Conservation (phyloP, 1,140 invertebrate species). For the Hetaerina americana region DNA sequence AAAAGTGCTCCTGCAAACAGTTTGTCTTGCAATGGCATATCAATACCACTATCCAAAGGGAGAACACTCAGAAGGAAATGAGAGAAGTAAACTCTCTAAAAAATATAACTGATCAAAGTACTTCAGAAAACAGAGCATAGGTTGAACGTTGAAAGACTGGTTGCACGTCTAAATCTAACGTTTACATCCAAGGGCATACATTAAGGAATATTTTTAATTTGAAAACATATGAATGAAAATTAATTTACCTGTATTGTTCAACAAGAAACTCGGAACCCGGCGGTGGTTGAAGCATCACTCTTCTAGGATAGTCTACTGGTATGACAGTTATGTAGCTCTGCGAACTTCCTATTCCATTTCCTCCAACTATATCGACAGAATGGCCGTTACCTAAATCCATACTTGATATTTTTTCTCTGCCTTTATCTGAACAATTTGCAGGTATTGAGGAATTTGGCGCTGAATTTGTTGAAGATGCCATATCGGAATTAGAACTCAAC, state of each 20-base stretch:
- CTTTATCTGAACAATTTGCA: not conserved
- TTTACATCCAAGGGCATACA: too few species aligned
- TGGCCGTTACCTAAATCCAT: not conserved
- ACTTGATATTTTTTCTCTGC: not conserved
- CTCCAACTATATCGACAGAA: not conserved
- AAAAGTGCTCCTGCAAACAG: too few species aligned
- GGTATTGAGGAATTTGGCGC: not conserved
- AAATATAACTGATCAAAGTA: too few species aligned
- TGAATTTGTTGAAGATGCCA: not conserved
- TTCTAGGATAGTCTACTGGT: slow-evolving; percentile 16
- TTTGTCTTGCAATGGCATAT: too few species aligned
- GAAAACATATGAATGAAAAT: too few species aligned
- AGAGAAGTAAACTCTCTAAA: too few species aligned
- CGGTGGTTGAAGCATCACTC: not conserved
- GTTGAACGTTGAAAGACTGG: too few species aligned
- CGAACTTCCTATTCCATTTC: not conserved
- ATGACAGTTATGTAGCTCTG: slow-evolving; percentile 16
- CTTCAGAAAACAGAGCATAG: too few species aligned
- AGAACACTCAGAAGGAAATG: too few species aligned
- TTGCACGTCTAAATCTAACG: too few species aligned
- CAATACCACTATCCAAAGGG: too few species aligned
- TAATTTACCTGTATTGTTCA: slow-evolving; percentile 15
- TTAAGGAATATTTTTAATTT: too few species aligned
- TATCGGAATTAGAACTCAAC: not conserved
- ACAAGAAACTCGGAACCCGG: not conserved